Percentiles rank a stretch among this genome's conserved stretches.
Conservation (phyloP, 2,888 invertebrate species). For the Ectemnius lituratus region DNA sequence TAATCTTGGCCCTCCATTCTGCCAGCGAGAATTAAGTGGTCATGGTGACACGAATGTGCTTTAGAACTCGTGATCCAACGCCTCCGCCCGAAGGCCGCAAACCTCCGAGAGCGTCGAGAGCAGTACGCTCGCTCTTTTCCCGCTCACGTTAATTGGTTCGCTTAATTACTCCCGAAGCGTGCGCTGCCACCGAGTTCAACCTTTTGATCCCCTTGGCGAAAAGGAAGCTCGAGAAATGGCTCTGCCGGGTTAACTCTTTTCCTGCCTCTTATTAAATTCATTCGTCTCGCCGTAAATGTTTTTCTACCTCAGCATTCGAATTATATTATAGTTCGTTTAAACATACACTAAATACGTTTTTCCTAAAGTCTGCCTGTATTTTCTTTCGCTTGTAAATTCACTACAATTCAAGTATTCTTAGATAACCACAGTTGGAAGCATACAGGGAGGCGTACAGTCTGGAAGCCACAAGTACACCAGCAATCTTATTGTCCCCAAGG, state of each 20-base stretch:
- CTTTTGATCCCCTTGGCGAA: background rate
- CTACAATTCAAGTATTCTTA: background rate
- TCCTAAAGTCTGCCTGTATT: background rate
- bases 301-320: background rate
- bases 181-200: background rate
- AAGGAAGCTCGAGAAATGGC: background rate
- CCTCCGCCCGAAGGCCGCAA: constrained; percentile 5
- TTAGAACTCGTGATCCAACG: constrained; percentile 14
- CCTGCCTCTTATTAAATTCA: constrained; percentile 5
- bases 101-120: background rate
- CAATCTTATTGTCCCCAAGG: constrained; percentile 11
- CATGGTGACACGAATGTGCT: constrained; percentile 1
- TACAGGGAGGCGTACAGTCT: background rate
- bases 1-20: constrained; percentile 10
- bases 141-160: constrained; percentile 4
- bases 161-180: constrained; percentile 16
- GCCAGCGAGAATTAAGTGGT: constrained; percentile 5
- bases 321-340: background rate
- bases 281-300: background rate
- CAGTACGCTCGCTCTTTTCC: background rate
- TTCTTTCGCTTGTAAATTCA: no score
- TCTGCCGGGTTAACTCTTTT: background rate
- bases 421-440: background rate
- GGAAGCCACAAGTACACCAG: background rate
- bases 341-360: background rate